phyloP scores from a whole-genome alignment of 2,888 invertebrate species.

The Rhyacophila evoluta region DNA sequence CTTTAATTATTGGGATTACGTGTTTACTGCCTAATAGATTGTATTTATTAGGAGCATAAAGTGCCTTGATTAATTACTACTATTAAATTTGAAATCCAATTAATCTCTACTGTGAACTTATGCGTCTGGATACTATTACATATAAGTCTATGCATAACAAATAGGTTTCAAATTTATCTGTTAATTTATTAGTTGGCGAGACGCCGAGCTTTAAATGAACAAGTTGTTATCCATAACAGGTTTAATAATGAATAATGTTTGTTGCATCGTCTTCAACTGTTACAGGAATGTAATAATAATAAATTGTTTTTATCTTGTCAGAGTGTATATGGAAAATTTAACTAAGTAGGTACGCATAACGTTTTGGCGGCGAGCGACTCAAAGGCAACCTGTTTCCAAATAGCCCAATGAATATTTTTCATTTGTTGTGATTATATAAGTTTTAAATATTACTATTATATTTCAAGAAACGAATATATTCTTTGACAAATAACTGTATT shows the following conservation, averaged over 20 bases:
- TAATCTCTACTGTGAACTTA: no score
- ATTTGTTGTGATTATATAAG: no score
- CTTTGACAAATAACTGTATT: no score
- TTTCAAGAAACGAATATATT: no score
- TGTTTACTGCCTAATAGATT: no score
- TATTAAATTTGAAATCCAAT: no score
- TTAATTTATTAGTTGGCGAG: background rate
- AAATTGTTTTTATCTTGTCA: constrained; percentile 14
- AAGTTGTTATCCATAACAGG: constrained; percentile 19
- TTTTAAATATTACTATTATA: no score
- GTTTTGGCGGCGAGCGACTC: background rate
- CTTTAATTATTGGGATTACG: no score
- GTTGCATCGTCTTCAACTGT: background rate
- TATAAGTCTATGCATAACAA: background rate
- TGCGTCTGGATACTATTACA: no score
- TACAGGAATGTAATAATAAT: constrained; percentile 15
- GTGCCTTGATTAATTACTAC: no score
- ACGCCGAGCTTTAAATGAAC: background rate
- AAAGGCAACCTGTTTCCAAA: background rate
- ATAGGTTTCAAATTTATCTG: constrained; percentile 8
- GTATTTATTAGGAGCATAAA: no score
- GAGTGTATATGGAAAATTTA: constrained; percentile 8
- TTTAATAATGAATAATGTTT: constrained; percentile 1
- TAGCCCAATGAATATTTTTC: no score
- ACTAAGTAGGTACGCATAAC: background rate